Base-by-base conservation (phyloP, 2,797 vertebrate genomes). In the Myotis myotis region DNA sequence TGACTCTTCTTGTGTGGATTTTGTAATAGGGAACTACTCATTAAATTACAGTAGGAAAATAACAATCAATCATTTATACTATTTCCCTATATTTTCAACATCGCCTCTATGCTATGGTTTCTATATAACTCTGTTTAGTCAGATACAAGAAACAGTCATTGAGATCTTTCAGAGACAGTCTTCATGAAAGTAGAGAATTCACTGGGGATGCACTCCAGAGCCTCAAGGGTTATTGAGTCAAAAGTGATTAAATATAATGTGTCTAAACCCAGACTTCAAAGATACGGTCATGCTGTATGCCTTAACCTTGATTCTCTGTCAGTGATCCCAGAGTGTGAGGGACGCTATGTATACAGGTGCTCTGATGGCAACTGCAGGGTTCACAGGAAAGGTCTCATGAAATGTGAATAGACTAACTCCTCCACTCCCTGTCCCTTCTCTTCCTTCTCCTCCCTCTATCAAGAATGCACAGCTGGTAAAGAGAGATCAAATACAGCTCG, bases 201-300 rank as follows among this genome's bases (percentile, higher is more conserved):
- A 83, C 47, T 19, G 44, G 62, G 71, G 33, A 4, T 30, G 13
- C 6, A 53, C 9, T 12, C 23, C 11, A 9, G 8, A 38, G 6
- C 1, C n/a, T 60, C 53, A 41, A 30, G 23, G 60, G 16, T 47
- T 83, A 20, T 25, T 53, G n/a, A 70, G 44, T 85, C 10, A 80
- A 76, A 93, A 83, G 20, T 89, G 44, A 85, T 20, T 44, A 89
- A 72, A 44, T 72, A 64, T 41, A 72, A 64, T 83, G n/a, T 89
- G 15, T 95, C 7, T 57, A 92, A 74, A 64, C 60, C 1, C 47
- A 83, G 19, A 80, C 36, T 66, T 95, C 17, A 89, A 91, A 94
- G 8, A 62, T 10, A 62, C 20, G 80, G 16, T 4, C 36, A 6
- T 71, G 41, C 88, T 86, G 41, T 3, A 3, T 66, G 3, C 68